Percentiles rank a stretch among this genome's conserved stretches.
Evolutionary conservation across 2,888 invertebrate species (phyloP).

Genomic region (Drosophila conformis): DNA sequence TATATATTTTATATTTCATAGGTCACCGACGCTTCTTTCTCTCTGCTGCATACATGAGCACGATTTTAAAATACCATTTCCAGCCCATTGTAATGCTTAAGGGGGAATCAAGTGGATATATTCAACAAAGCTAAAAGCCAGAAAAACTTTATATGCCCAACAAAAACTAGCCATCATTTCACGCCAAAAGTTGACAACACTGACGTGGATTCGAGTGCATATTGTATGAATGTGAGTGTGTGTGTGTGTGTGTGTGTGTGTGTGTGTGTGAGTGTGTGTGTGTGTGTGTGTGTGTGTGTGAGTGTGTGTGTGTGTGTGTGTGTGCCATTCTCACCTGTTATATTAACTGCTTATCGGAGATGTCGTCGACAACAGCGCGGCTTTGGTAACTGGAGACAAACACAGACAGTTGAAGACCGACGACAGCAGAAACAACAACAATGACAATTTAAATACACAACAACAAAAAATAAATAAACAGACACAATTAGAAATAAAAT

Average conservation of each 20-base stretch:
- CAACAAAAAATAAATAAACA: not conserved
- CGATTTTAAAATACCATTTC: not conserved
- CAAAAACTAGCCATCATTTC: not conserved
- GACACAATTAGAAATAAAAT: not conserved
- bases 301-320: constrained; percentile 11
- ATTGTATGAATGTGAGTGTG: not conserved
- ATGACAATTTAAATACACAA: constrained; percentile 24
- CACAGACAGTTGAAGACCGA: constrained; percentile 20
- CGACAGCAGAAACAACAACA: constrained; percentile 16
- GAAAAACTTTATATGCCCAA: not conserved
- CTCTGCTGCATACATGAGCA: not conserved
- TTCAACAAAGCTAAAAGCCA: not conserved
- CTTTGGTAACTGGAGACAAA: constrained; percentile 65
- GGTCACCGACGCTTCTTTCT: not conserved
- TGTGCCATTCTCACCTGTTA: constrained; percentile 58
- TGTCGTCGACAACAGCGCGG: constrained; percentile 55
- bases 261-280: constrained; percentile 11
- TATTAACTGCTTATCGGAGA: constrained; percentile 56
- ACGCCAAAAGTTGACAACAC: not conserved
- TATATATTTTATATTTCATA: not conserved
- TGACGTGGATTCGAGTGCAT: constrained; percentile 8
- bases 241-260: constrained; percentile 8
- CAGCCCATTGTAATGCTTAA: not conserved
- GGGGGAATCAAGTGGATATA: not conserved
- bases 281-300: constrained; percentile 2